Percentiles rank a stretch among this genome's conserved stretches.
phyloP scores from a whole-genome alignment of 2,797 vertebrate species.

The Anas bernieri region DNA sequence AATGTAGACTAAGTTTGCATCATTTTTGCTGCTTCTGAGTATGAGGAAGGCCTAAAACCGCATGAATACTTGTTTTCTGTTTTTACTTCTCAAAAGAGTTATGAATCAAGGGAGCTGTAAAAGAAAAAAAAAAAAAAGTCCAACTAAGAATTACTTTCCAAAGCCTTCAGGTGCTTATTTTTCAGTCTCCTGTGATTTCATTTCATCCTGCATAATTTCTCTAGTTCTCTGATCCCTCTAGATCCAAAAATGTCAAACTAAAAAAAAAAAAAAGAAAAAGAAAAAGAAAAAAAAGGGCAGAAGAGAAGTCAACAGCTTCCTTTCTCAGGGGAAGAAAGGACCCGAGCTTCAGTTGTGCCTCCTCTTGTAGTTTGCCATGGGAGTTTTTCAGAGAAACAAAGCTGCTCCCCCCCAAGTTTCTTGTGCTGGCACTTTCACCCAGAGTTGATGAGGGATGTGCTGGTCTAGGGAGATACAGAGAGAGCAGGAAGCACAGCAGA shows the following conservation, averaged over 20 bases:
- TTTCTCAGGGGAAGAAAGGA: not conserved
- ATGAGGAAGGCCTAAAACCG: not conserved
- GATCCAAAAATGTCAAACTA: not conserved
- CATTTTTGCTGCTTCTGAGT: not conserved
- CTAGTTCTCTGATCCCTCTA: not conserved
- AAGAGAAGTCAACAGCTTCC: not conserved
- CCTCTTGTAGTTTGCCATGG: not conserved
- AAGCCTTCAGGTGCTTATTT: not conserved
- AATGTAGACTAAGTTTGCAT: not conserved
- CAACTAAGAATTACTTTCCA: not conserved
- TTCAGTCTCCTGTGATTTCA: not conserved
- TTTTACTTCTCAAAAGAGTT: slow-evolving; percentile 1
- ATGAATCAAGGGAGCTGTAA: not conserved
- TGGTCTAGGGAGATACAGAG: not conserved
- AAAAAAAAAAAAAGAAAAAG: no score
- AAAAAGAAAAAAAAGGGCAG: not conserved
- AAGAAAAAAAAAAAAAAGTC: not conserved
- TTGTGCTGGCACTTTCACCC: not conserved
- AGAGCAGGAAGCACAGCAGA: not conserved
- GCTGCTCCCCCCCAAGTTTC: not conserved
- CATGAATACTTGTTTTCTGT: not conserved
- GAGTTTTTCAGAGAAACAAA: not conserved
- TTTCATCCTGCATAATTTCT: not conserved
- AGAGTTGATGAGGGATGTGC: not conserved
- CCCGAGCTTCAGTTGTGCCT: not conserved